Base-by-base conservation (phyloP, 2,113 vertebrate genomes). In the Chaetorhynchus papuensis region DNA sequence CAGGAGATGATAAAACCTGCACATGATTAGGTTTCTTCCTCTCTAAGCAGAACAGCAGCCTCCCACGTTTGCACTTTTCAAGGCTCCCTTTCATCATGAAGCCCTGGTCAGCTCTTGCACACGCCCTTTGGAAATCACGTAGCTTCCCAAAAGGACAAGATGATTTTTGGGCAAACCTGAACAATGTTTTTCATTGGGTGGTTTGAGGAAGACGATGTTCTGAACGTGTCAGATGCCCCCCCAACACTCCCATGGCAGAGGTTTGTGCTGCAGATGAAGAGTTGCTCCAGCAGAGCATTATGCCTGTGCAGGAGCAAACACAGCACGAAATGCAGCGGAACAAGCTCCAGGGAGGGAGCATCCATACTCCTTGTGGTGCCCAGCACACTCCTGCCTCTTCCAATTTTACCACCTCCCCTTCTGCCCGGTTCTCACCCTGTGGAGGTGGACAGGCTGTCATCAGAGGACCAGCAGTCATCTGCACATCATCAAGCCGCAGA, bases 281-380 rank as follows among this genome's bases (percentile, higher is more conserved):
- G 44, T 2, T 88, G 41, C 49, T 85, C 61, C 45, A 88, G 59
- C 2, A 4, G 13, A 89, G 9, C 24, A 56, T 3, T 15, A 0
- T 13, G 7, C 26, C 17, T 0, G 0, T 21, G 22, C 1, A 47
- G 26, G 42, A 74, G 44, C 84, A 76, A 54, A 44, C 0, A 1
- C 0, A 68, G 66, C 54, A 42, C 0, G 0, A 61, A 77, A 86
- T 1, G 1, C 66, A 44, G 44, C 31, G 11, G 2, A 92, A 30
- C 23, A 27, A 59, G 42, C 30, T 77, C 31, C 53, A 57, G 18
- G 1, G 3, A 91, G 23, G 28, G 9, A 83, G 7, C n/a, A 89
- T 23, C 63, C 23, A 23, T 7, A 53, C 4, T 44, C 3, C 24
- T 50, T 10, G 0, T 20, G 8, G 8, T 65, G 35, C 39, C 26